Base-by-base conservation (phyloP, 64 coral and sea anemone species). In the Hydrozoanthus tunicans region DNA sequence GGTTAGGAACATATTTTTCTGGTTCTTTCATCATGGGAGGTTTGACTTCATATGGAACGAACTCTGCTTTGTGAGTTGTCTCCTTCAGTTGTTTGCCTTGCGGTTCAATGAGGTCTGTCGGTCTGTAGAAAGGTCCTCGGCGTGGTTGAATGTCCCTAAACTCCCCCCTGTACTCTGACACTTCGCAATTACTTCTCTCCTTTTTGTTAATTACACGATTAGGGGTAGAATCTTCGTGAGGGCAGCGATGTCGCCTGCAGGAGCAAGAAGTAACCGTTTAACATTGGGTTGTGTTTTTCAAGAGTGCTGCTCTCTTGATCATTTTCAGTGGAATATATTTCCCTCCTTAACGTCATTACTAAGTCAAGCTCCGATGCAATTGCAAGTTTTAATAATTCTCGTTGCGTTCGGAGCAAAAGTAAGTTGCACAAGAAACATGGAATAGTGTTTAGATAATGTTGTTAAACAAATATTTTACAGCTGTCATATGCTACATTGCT, bases 131-230 rank as follows among this genome's bases (percentile, higher is more conserved):
- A 56, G 96, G 96, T 43, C 96, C 96, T 58, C 96, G 89, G 55
- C 65, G 92, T 57, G 94, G 89, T 6, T 79, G 85, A 7, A 85
- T 88, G 2, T 82, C 53, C 10, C 91, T 67, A 25, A 82, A 98
- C 25, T 78, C 93, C 80, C 91, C 94, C 64, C 58, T 78, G 83
- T 98, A 98, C 57, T 98, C 96, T 0, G 96, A 92, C 8, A 98
- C 94, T 9, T 91, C 61, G 52, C 96, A 98, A 6, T 93, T 93
- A 55, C 89, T 90, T 57, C 82, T 62, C 15, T 79, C 89, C 6
- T 91, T 91, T 25, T 98, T 98, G 85, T 98, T 98, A 17, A 98
- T 92, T 15, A 98, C 86, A 6, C 96, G 58, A 64, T 94, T 95
- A 58, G 89, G 96, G 53, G 91, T 83, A 11, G 91, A 73, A 11